Base-by-base conservation (phyloP, 2,888 invertebrate genomes). In the Latheticus oryzae region DNA sequence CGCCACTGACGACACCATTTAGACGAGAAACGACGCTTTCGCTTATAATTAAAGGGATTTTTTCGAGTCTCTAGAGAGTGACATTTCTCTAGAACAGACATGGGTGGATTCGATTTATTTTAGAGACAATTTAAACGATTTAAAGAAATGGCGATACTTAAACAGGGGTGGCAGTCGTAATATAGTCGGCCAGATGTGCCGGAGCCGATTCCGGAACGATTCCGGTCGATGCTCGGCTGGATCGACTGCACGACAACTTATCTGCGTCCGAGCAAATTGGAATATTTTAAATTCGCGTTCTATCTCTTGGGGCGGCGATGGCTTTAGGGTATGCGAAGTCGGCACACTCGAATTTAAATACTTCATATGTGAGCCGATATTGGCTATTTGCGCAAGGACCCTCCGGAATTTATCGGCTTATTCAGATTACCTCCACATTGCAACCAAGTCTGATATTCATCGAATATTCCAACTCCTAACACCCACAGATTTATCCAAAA, bases 41-140 rank as follows among this genome's bases (percentile, higher is more conserved):
- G 37, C 16, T 47, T 12, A 33, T 38, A 50, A 37, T 50, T 50
- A 47, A 47, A 11, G 43, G 24, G 47, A 35, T 35, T 35, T 24
- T 28, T 35, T 47, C 12, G 21, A 24, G 15, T 16, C 24, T 28
- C 28, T 13, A 12, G 28, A 42, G 24, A 40, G 48, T 54, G 60
- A 62, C 63, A 62, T 64, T 66, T 58, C 38, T 40, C 33, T 35
- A 33, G 48, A 37, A 37, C 23, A 70, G 67, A 63, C 63, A 60
- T 63, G 69, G 68, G 66, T 69, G 70, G 66, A 70, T 73, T 72
- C 74, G 73, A 76, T 76, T 76, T 75, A 75, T 76, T 73, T 71
- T 68, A 68, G 73, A 75, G 73, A 75, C 75, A 75, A 75, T 75
- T 75, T 76, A 74, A 73, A 71, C 74, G 74, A 71, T 75, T 75